These are phyloP conservation scores for Lepidurus apus DNA, from an alignment of 1,140 invertebrate species.

Conservation along the genomic window DNA sequence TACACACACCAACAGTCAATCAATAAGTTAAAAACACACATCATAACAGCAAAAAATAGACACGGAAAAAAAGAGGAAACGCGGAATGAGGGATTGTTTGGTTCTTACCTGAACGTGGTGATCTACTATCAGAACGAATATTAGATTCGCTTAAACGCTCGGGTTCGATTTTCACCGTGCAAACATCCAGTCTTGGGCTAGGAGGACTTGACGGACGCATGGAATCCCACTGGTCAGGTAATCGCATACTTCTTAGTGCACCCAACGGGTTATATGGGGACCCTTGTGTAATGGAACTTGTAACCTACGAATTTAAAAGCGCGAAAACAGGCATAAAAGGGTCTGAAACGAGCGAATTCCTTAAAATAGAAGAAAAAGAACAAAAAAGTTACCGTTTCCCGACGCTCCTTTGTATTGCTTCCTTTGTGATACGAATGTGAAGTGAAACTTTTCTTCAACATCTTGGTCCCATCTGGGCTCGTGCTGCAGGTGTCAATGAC, in stretches of 20 bases:
- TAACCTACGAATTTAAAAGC: not conserved
- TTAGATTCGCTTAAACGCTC: not conserved
- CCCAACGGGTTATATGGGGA: not conserved
- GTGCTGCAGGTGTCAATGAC: slow-evolving; percentile 20
- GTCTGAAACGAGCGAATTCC: not conserved
- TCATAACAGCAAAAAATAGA: too few relatives aligned
- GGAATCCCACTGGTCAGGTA: not conserved
- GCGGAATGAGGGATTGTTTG: too few relatives aligned
- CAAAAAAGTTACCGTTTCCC: not conserved
- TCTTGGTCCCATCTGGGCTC: slow-evolving; percentile 20
- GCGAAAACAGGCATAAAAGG: not conserved
- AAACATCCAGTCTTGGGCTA: not conserved
- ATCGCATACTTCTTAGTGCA: slow-evolving; percentile 3
- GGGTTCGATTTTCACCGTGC: not conserved
- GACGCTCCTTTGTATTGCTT: not conserved
- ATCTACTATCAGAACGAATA: not conserved
- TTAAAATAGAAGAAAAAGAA: not conserved
- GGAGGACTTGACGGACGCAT: not conserved
- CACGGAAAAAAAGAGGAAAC: too few relatives aligned
- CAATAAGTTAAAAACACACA: too few relatives aligned
- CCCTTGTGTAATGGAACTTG: slow-evolving; percentile 1
- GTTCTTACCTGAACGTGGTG: not conserved
- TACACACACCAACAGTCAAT: too few relatives aligned
- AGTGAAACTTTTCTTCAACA: slow-evolving; percentile 20
- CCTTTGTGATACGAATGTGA: not conserved